Conservation (phyloP, 2,113 vertebrate genomes). For the Leucopsar rothschildi region DNA sequence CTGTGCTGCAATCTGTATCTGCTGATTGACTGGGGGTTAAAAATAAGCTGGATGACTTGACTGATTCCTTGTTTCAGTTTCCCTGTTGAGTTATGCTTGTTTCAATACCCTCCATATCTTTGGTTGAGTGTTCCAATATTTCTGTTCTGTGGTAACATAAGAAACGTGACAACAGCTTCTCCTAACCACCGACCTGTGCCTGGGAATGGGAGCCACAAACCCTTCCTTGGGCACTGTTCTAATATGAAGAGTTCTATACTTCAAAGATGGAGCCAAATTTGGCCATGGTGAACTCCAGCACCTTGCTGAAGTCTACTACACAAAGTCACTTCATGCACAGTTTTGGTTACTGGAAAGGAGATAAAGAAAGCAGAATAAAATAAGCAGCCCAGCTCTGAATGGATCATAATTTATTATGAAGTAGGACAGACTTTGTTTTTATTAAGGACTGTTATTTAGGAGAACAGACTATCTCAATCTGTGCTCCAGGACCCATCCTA, state of each 20-base stretch:
- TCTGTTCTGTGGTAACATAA: rapidly evolving
- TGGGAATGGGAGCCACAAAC: background rate
- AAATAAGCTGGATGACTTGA: background rate
- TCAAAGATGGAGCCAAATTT: background rate
- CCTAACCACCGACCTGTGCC: rapidly evolving
- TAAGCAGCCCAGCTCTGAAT: background rate
- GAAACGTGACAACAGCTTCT: background rate
- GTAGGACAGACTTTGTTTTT: background rate
- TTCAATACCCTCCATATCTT: background rate
- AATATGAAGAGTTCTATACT: background rate
- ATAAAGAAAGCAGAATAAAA: background rate
- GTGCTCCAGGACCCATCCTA: background rate
- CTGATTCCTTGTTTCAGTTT: background rate
- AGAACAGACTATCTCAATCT: background rate
- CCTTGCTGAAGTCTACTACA: background rate
- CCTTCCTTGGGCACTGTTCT: background rate
- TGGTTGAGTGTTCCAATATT: background rate
- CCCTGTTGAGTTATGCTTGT: background rate
- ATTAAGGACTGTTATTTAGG: background rate
- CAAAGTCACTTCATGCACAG: background rate
- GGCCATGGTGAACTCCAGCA: background rate
- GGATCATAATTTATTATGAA: background rate
- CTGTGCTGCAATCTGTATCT: background rate
- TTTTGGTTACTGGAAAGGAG: background rate
- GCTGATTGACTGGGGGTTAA: background rate